Conservation (phyloP, 1,140 invertebrate genomes). For the Nephila pilipes region DNA sequence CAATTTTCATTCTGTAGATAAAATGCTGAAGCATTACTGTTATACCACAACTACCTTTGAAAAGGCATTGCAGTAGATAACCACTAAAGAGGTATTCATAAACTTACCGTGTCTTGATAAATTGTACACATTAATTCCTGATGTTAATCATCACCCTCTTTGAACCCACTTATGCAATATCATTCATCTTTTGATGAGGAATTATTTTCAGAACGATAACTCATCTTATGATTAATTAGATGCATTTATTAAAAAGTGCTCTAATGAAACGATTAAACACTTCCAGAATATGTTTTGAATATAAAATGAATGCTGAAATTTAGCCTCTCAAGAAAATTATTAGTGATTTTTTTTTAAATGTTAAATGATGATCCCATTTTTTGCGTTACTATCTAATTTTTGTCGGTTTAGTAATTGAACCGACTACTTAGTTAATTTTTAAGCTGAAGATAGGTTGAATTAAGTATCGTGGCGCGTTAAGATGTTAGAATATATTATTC, state of each 20-base stretch:
- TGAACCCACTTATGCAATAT: not conserved
- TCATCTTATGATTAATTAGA: conserved; percentile 24
- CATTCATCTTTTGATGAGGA: not conserved
- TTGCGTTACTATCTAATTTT: too few relatives aligned
- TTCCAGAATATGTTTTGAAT: not conserved
- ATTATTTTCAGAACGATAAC: not conserved
- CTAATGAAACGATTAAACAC: not conserved
- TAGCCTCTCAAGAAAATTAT: too few relatives aligned
- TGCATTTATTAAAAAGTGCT: not conserved
- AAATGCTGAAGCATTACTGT: not conserved
- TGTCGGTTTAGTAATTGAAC: too few relatives aligned
- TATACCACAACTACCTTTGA: not conserved
- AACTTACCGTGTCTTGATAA: conserved; percentile 4
- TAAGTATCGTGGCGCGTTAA: too few relatives aligned
- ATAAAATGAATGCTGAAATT: too few relatives aligned
- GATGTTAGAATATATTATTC: too few relatives aligned
- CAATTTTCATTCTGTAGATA: not conserved
- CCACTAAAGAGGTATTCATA: not conserved
- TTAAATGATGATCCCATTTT: too few relatives aligned
- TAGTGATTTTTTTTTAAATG: too few relatives aligned
- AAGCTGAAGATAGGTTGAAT: too few relatives aligned
- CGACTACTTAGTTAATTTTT: too few relatives aligned
- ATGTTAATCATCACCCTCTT: not conserved
- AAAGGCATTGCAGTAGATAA: not conserved
- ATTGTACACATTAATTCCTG: conserved; percentile 20